phyloP scores from a whole-genome alignment of 2,888 invertebrate genomes.

The Catocala fraxini region DNA sequence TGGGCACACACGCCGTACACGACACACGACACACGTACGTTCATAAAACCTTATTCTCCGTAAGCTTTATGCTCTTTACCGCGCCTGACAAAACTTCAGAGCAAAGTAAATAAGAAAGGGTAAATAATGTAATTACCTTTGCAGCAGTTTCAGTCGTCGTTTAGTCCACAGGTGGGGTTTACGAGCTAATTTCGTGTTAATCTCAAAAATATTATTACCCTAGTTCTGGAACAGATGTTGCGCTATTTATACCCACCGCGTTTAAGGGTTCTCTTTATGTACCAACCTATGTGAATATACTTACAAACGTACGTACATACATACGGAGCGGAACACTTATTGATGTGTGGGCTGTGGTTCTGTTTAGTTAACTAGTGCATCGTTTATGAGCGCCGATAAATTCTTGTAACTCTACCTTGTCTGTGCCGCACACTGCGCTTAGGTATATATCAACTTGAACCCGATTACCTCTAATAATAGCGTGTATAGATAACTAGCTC shows the following conservation, averaged over 20 bases:
- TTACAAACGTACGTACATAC: too few species aligned
- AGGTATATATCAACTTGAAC: too few species aligned
- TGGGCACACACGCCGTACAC: too few species aligned
- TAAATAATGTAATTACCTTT: conserved; percentile 40
- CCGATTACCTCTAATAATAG: too few species aligned
- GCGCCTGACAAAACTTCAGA: conserved; percentile 12
- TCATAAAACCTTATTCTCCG: not conserved
- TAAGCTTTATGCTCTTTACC: not conserved
- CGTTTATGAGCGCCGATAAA: too few species aligned
- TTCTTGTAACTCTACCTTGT: too few species aligned
- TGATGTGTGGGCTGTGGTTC: not conserved
- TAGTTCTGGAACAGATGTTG: conserved; percentile 49
- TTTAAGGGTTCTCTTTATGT: conserved; percentile 15
- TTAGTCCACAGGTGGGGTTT: conserved; percentile 58
- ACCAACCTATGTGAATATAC: too few species aligned
- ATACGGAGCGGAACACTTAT: not conserved
- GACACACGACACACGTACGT: not conserved
- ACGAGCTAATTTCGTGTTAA: conserved; percentile 60
- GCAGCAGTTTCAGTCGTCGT: conserved; percentile 34
- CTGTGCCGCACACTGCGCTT: too few species aligned
- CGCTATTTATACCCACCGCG: conserved; percentile 10
- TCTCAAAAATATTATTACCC: conserved; percentile 56
- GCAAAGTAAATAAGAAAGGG: conserved; percentile 18
- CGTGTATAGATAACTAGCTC: too few species aligned
- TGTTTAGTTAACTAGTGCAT: too few species aligned